These are phyloP conservation scores for Octopus bimaculoides DNA, from an alignment of 1,140 invertebrate species.

Conservation along the genomic window DNA sequence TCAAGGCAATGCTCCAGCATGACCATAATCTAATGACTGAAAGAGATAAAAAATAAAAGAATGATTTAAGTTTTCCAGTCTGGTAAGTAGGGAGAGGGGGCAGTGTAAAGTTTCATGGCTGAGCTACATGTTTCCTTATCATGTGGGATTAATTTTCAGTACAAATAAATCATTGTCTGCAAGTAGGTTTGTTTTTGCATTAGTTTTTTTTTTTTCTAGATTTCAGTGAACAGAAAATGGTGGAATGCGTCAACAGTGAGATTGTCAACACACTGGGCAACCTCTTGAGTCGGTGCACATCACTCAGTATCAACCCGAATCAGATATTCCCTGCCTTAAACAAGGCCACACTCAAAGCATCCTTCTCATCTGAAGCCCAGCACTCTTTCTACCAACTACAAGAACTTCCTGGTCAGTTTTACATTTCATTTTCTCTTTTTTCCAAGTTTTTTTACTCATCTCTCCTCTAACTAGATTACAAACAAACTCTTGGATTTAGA, in stretches of 20 bases:
- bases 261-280: slow-evolving; percentile 92
- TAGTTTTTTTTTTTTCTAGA: slow-evolving; percentile 63
- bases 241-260: slow-evolving; percentile 82
- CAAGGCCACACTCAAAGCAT: slow-evolving; percentile 48
- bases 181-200: neutral
- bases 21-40: no score
- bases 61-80: no score
- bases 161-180: no score
- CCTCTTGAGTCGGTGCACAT: slow-evolving; percentile 77
- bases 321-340: slow-evolving; percentile 70
- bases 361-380: slow-evolving; percentile 59
- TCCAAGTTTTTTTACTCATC: neutral
- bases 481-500: no score
- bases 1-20: no score
- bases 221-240: slow-evolving; percentile 77
- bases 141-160: no score
- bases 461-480: no score
- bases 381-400: slow-evolving; percentile 62
- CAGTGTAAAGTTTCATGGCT: no score
- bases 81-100: no score
- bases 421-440: neutral
- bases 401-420: slow-evolving; percentile 62
- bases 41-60: no score
- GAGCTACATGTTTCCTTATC: no score
- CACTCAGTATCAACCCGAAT: slow-evolving; percentile 73